A percentile compares a stretch with the other conserved stretches of the same genome.
Evolutionary conservation across 53 echinoderm and acorn worm species (phyloP).

Genomic region (Astropecten irregularis): DNA sequence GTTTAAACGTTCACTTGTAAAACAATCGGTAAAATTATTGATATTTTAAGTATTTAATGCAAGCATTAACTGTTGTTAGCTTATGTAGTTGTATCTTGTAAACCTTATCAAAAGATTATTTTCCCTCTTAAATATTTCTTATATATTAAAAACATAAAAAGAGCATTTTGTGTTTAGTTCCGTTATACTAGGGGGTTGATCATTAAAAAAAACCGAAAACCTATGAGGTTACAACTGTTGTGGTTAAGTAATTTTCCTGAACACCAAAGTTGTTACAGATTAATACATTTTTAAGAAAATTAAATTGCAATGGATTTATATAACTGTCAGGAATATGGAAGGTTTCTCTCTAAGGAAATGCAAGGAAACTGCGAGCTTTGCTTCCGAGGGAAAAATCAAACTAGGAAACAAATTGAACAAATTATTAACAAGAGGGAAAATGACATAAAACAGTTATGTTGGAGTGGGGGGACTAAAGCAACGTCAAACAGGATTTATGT

Average conservation of each 20-base stretch:
- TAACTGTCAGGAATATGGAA: background rate
- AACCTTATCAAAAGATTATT: background rate
- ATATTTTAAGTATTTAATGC: conserved; percentile 59
- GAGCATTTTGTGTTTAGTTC: background rate
- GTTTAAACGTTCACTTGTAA: conserved; percentile 25
- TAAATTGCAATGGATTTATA: conserved; percentile 10
- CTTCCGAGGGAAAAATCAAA: too few relatives aligned
- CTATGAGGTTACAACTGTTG: background rate
- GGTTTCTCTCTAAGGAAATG: background rate
- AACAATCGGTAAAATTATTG: conserved; percentile 30
- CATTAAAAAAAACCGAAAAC: background rate
- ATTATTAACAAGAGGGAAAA: too few relatives aligned
- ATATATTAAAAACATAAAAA: background rate
- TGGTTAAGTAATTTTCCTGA: background rate
- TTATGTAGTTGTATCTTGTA: conserved; percentile 30
- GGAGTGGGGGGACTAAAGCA: too few relatives aligned
- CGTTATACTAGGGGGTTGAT: too few relatives aligned
- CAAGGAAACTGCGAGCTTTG: background rate
- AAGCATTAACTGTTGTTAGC: conserved; percentile 23
- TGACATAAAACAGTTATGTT: too few relatives aligned
- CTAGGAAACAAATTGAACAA: too few relatives aligned
- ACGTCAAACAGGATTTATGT: too few relatives aligned
- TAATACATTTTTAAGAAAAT: background rate
- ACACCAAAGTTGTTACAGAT: background rate
- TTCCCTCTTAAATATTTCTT: conserved; percentile 23